Evolutionary conservation across 2,797 vertebrate species (phyloP).

Genomic region (Gymnopithys bicolor): DNA sequence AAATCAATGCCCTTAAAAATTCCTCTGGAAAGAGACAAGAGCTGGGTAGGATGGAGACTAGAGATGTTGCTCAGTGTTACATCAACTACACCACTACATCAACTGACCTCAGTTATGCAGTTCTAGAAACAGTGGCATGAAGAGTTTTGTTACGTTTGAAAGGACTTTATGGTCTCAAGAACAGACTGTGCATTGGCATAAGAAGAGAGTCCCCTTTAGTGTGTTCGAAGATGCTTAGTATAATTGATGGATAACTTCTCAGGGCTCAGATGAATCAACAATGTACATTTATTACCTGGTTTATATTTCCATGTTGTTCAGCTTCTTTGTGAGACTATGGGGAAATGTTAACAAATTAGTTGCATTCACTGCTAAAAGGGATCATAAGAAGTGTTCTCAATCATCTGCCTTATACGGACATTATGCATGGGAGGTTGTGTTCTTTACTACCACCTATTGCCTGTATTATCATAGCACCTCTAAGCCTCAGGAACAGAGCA

Average conservation of each 20-base stretch:
- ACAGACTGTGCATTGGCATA: neutral
- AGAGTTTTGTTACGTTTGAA: neutral
- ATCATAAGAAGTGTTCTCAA: neutral
- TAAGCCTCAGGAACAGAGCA: neutral
- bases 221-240: neutral
- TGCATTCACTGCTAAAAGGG: constrained; percentile 14
- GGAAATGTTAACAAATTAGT: constrained; percentile 46
- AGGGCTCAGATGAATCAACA: neutral
- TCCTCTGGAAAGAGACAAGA: neutral
- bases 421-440: neutral
- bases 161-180: neutral
- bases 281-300: rapidly evolving
- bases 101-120: neutral
- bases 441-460: neutral
- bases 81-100: neutral
- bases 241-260: neutral
- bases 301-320: neutral
- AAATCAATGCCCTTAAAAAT: neutral
- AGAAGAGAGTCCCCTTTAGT: neutral
- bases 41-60: neutral
- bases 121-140: neutral
- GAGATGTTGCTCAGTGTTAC: neutral
- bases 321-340: constrained; percentile 14
- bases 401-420: neutral
- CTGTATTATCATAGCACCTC: neutral